phyloP scores from a whole-genome alignment of 92 coral and sea anemone species.

The Palythoa grandis region DNA sequence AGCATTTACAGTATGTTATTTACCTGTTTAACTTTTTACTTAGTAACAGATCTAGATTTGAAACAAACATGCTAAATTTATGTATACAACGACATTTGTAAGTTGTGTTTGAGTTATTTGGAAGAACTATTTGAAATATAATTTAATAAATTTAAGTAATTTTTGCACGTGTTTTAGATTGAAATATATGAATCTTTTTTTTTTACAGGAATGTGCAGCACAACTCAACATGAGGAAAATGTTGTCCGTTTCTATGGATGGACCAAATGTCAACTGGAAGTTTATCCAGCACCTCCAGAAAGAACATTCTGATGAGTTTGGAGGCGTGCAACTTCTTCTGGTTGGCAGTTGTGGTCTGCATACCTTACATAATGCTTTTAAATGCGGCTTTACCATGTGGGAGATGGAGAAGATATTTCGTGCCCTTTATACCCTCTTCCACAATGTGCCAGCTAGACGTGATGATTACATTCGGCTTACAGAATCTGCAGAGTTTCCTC shows the following conservation, averaged over 20 bases:
- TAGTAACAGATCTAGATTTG: too few relatives aligned
- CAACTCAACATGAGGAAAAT: conserved; percentile 8
- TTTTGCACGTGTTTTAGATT: too few relatives aligned
- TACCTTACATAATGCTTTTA: conserved; percentile 22
- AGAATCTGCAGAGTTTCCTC: conserved; percentile 5
- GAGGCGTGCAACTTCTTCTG: conserved; percentile 14
- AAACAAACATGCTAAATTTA: too few relatives aligned
- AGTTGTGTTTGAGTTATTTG: too few relatives aligned
- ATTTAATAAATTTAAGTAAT: too few relatives aligned
- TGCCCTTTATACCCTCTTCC: conserved; percentile 5
- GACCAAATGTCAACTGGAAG: conserved; percentile 29
- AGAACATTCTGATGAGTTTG: conserved; percentile 28
- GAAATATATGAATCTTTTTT: too few relatives aligned
- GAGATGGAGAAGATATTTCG: conserved; percentile 16
- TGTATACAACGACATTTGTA: too few relatives aligned
- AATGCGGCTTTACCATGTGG: conserved; percentile 33
- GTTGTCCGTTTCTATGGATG: conserved; percentile 28
- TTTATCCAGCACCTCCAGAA: conserved; percentile 22
- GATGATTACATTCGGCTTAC: conserved; percentile 12
- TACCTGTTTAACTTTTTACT: too few relatives aligned
- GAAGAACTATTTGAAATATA: too few relatives aligned
- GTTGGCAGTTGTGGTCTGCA: conserved; percentile 34
- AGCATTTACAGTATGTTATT: too few relatives aligned
- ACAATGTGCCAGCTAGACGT: conserved; percentile 36
- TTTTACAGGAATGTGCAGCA: conserved; percentile 15